These are phyloP conservation scores for Dione juno DNA, from an alignment of 2,888 invertebrate genomes.

Conservation along the genomic window DNA sequence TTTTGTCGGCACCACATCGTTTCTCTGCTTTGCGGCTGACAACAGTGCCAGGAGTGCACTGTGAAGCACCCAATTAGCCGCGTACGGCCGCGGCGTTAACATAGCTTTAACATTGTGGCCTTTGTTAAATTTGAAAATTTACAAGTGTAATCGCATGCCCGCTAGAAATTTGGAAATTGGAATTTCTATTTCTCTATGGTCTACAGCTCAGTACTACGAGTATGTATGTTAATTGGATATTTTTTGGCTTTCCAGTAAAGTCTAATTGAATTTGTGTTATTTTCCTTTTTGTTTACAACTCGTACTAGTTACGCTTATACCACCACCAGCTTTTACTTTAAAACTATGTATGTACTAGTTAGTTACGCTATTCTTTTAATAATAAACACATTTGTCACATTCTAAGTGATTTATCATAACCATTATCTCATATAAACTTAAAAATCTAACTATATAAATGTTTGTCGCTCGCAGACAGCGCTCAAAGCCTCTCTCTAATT, in stretches of 20 bases:
- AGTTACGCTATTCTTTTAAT: too few relatives aligned
- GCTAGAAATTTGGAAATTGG: conserved; percentile 5
- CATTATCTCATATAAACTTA: too few relatives aligned
- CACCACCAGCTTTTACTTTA: neutral
- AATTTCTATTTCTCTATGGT: conserved; percentile 8
- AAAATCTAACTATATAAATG: too few relatives aligned
- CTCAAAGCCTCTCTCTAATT: too few relatives aligned
- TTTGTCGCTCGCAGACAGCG: too few relatives aligned
- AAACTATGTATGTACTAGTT: neutral
- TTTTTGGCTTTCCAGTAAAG: neutral
- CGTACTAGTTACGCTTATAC: neutral
- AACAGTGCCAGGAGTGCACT: conserved; percentile 27
- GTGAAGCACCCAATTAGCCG: conserved; percentile 31
- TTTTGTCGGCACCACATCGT: neutral
- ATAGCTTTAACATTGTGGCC: conserved; percentile 17
- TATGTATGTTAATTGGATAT: neutral
- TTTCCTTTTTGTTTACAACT: conserved; percentile 1
- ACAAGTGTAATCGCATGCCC: conserved; percentile 17
- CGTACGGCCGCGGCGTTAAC: conserved; percentile 27
- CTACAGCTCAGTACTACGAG: neutral
- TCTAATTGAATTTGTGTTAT: conserved; percentile 10
- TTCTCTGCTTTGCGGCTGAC: conserved; percentile 26
- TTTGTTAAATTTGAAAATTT: conserved; percentile 24
- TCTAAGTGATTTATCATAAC: too few relatives aligned
- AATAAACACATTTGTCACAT: too few relatives aligned